Evolutionary conservation across 64 coral and sea anemone species (phyloP), one percentile per base, ranked within the genome.

Genomic region (Trachythela sp.): DNA sequence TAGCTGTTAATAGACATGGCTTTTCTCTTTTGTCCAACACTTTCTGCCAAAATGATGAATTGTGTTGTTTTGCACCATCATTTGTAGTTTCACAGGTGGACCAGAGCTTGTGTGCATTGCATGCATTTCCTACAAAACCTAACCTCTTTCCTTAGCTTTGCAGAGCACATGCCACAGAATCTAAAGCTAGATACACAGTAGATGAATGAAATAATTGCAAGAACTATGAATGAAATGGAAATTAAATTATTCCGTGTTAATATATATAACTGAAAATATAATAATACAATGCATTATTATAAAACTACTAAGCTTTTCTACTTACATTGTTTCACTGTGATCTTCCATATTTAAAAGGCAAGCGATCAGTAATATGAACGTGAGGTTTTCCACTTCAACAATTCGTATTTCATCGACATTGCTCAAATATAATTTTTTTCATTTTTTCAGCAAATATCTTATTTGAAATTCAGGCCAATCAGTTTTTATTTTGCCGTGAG

Each of bases 81-180:
- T 85, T 36, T 27, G 36, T 24, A 22, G 51, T 24, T 85, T 48
- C 60, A 22, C 84, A 41, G 42, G 40, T 91, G 68, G 90, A 40
- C 85, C 84, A 84, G 70, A 43, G 22, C 58, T 80, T 58, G 58
- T 49, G 48, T 91, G 85, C 60, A 87, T 84, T 26, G 90, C 40
- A 68, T 91, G 68, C 85, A 91, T 48, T 91, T 87, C 90, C 84
- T 87, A 70, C 84, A 91, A 80, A 45, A 91, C 48, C 54, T 84
- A 40, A 76, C 64, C 43, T 59, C 49, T 86, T 72, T 91, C 32
- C 85, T 68, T 39, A 91, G 32, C 42, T 91, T 48, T 86, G 85
- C 70, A 91, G 59, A 71, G 67, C 90, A 91, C 90, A 87, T 87
- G 40, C 85, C 71, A 87, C 90, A 91, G 58, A 42, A 91, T 77